Base-by-base conservation (phyloP, 2,113 vertebrate genomes). In the Mola mola region DNA sequence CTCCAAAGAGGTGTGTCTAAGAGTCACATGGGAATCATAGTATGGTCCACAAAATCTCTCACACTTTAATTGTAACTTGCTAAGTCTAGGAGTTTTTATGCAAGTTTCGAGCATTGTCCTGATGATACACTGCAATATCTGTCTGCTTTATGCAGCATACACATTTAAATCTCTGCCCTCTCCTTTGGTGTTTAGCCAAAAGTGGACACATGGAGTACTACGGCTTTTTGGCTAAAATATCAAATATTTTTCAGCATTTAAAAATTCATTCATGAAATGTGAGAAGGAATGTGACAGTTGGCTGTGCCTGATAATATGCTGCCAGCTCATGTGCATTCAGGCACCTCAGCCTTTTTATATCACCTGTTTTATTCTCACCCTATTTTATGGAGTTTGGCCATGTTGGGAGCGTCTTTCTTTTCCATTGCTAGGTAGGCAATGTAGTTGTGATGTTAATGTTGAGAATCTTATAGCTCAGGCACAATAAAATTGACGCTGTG, bases 381-480 rank as follows among this genome's bases (percentile, higher is more conserved):
- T 48, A 12, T 52, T 86, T 83, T 76, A 72, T 77, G 73, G 75
- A 56, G 31, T 62, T 44, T 49, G 57, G 50, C 66, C 28, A 49
- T 42, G 65, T 37, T 29, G 60, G n/a, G 36, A 42, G 59, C 58
- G 21, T 61, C 74, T 51, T 52, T 50, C 73, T 58, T 66, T 38
- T 50, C 65, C 63, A 31, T 42, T 29, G 46, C 59, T 28, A 50
- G 58, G 33, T 79, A 72, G 79, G 47, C 87, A 84, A 88, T 80
- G 72, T 83, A 75, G 74, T 79, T 73, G 65, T 44, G 83, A 82
- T 79, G 75, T 86, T 88, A 87, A 88, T 88, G 78, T 87, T 72
- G 81, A 70, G 86, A 59, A 89, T 84, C 70, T 20, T 83, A 83
- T 78, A 60, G 81, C 81, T 62, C 42, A 17, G 66, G 78, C 21